Evolutionary conservation across 2,888 invertebrate species (phyloP), one percentile per base, ranked within the genome.

Genomic region (Pollenia angustigena): DNA sequence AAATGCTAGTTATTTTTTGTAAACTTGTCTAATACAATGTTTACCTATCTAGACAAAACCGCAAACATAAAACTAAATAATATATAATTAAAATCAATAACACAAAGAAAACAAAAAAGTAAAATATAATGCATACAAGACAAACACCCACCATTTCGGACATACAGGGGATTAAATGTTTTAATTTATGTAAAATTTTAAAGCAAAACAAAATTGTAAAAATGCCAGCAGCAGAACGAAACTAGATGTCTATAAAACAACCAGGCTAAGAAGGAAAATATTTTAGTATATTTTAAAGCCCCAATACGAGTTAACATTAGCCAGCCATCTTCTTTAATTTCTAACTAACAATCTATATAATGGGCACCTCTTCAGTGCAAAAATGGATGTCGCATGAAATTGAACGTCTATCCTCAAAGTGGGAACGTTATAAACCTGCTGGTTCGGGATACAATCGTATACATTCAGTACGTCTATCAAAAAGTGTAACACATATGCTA

Each of bases 401-500:
- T 88, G 91, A 92, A 54, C 92, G 92, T 14, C 88, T 92, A 3
- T 90, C 92, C 4, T 88, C 89, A 1, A 91, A 90, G 69, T 85
- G 92, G 84, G 91, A 93, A 80, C 92, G 92, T 9, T 92, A 91
- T 78, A 93, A 92, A 81, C 93, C 92, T 6, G 86, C 89, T 1
- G 90, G 91, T 75, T 91, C 91, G 81, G 92, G 92, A 16, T 92
- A 92, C 66, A 92, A 93, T 89, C 93, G 93, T 4, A 93, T 92
- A 66, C 91, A 92, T 64, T 91, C 93, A 4, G 90, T 92, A 40
- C 89, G 92, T 0, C 88, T 92, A 4, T 91, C 92, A 54, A 92
- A 91, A 69, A 92, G 92, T 88, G 92, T 92, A 16, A 90, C 92
- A 7, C 92, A 93, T 62, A 92, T 93, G 91, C 88, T 93, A 0